phyloP scores from a whole-genome alignment of 2,797 vertebrate species.

The Cryptoblepharus egeriae region DNA sequence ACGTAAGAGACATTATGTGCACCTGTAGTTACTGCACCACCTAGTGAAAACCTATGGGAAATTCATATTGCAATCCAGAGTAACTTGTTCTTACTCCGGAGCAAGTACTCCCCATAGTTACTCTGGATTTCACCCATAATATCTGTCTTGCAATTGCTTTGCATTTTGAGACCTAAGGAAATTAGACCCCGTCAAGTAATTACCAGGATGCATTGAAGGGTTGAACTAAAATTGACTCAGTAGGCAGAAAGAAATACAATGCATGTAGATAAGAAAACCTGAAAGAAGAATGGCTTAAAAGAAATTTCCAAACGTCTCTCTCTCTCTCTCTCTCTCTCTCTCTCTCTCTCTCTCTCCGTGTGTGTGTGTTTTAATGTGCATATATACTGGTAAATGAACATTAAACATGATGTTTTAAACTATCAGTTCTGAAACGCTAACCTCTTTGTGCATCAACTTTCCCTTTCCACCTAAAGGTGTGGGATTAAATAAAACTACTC shows the following conservation, averaged over 20 bases:
- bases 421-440: conserved; percentile 50
- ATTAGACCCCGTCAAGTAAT: conserved; percentile 67
- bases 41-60: no score
- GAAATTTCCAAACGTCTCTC: conserved; percentile 52
- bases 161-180: conserved; percentile 64
- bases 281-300: conserved; percentile 30
- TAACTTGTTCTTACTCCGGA: no score
- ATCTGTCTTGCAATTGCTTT: conserved; percentile 65
- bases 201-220: conserved; percentile 64
- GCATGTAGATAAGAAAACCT: conserved; percentile 67
- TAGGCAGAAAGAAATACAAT: conserved; percentile 51
- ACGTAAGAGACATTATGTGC: no score
- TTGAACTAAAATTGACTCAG: conserved; percentile 63
- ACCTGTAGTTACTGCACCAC: no score
- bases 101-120: no score
- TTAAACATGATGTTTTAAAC: conserved; percentile 48
- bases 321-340: no score
- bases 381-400: conserved; percentile 41
- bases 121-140: no score
- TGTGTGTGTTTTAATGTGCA: no score
- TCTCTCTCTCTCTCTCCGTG: no score
- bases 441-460: conserved; percentile 53
- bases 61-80: no score
- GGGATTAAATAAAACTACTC: conserved; percentile 30
- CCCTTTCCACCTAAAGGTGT: conserved; percentile 57